Percentiles rank a stretch among this genome's conserved stretches.
These are phyloP conservation scores for Andrena haemorrhoa DNA, from an alignment of 2,888 invertebrate species.

Conservation along the genomic window DNA sequence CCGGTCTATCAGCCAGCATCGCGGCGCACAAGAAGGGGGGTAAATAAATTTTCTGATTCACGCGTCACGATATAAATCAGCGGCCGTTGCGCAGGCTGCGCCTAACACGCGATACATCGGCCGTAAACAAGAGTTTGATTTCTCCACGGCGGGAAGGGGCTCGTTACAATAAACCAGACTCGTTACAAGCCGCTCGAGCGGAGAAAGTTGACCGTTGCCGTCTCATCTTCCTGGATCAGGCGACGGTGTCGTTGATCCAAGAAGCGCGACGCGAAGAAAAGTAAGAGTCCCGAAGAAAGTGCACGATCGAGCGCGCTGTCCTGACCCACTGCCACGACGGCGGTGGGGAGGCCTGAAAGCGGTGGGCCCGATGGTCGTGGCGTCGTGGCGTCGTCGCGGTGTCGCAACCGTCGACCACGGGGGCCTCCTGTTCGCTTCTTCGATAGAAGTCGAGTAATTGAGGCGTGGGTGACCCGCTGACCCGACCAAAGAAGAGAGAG, in stretches of 20 bases:
- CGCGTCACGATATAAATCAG: constrained; percentile 19
- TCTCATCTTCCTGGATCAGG: constrained; percentile 58
- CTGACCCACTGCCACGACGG: constrained; percentile 36
- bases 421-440: background rate
- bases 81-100: constrained; percentile 6
- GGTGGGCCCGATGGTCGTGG: background rate
- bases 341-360: constrained; percentile 24
- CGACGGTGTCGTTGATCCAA: constrained; percentile 54
- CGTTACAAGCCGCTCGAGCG: constrained; percentile 43
- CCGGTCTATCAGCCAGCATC: too few relatives aligned
- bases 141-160: constrained; percentile 21
- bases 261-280: constrained; percentile 32
- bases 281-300: constrained; percentile 61
- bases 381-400: constrained; percentile 17
- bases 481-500: constrained; percentile 66
- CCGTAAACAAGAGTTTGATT: constrained; percentile 48
- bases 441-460: constrained; percentile 57
- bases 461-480: constrained; percentile 76
- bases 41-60: background rate
- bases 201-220: constrained; percentile 49
- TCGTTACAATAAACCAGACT: constrained; percentile 43
- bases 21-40: too few relatives aligned
- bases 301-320: constrained; percentile 11
- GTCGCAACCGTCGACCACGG: constrained; percentile 46
- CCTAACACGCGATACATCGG: background rate